Conservation (phyloP, 2,113 vertebrate genomes). For the Colinus virginianus region DNA sequence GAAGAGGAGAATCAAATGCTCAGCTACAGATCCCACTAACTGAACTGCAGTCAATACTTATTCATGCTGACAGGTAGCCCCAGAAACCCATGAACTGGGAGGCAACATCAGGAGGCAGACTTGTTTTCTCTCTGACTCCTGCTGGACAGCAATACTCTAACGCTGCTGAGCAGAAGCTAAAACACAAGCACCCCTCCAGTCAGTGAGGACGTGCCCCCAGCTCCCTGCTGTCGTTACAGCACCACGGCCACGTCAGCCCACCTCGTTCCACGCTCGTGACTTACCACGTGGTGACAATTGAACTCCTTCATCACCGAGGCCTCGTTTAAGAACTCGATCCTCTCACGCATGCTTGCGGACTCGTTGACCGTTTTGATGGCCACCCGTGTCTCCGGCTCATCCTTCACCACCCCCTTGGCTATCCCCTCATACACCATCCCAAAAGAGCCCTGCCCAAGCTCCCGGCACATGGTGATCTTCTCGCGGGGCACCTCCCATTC, state of each 20-base stretch:
- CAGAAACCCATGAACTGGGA: neutral
- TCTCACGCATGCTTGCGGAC: conserved; percentile 94
- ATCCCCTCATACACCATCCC: conserved; percentile 99
- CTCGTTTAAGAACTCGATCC: conserved; percentile 98
- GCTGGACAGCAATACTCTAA: neutral
- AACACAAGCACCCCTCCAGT: neutral
- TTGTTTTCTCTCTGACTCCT: neutral
- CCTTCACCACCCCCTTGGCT: conserved; percentile 95
- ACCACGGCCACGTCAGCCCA: neutral
- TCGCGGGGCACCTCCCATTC: conserved; percentile 98
- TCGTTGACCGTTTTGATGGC: conserved; percentile 99
- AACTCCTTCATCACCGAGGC: conserved; percentile 99
- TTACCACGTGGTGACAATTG: conserved; percentile 99
- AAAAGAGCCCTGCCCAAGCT: conserved; percentile 97
- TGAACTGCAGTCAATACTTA: neutral
- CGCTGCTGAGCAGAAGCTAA: neutral
- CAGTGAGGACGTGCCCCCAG: rapidly evolving
- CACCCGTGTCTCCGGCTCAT: conserved; percentile 93
- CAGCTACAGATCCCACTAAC: neutral
- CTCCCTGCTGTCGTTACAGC: neutral
- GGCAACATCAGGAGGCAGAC: neutral
- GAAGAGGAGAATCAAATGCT: neutral
- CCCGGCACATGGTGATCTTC: conserved; percentile 94
- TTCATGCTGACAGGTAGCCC: neutral
- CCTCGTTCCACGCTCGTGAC: neutral